phyloP scores from a whole-genome alignment of 2,797 vertebrate genomes.

The Hozukius guyotensis region DNA sequence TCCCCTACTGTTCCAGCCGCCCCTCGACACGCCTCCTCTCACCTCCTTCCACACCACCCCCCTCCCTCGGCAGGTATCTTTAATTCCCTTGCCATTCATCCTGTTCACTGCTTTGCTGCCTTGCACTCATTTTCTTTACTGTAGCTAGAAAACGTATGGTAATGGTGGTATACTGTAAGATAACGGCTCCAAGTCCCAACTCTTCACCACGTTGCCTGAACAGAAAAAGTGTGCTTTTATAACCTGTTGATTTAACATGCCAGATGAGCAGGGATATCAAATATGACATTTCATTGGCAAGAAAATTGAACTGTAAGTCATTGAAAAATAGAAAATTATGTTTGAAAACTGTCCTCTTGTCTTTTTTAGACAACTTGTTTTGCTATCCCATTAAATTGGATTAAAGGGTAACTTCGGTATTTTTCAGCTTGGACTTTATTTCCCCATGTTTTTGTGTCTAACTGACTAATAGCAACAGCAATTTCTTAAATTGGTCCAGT shows the following conservation, averaged over 20 bases:
- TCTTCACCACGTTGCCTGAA: slow-evolving; percentile 22
- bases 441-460: too few species aligned
- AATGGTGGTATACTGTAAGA: neutral
- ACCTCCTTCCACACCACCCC: slow-evolving; percentile 88
- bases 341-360: neutral
- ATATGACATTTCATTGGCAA: neutral
- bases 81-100: slow-evolving; percentile 89
- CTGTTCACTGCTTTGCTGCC: slow-evolving; percentile 79
- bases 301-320: neutral
- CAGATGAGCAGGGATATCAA: neutral
- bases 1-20: slow-evolving; percentile 81
- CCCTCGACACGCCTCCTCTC: slow-evolving; percentile 83
- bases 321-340: neutral
- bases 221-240: slow-evolving; percentile 3
- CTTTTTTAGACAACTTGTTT: neutral
- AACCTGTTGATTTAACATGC: neutral
- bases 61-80: slow-evolving; percentile 99
- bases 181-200: slow-evolving; percentile 27
- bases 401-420: neutral
- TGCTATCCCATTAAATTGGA: neutral
- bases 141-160: slow-evolving; percentile 1
- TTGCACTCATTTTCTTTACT: slow-evolving; percentile 65
- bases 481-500: too few species aligned
- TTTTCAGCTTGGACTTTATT: too few species aligned
- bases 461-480: too few species aligned